phyloP scores from a whole-genome alignment of 2,113 vertebrate species.

The Falcunculus frontatus region DNA sequence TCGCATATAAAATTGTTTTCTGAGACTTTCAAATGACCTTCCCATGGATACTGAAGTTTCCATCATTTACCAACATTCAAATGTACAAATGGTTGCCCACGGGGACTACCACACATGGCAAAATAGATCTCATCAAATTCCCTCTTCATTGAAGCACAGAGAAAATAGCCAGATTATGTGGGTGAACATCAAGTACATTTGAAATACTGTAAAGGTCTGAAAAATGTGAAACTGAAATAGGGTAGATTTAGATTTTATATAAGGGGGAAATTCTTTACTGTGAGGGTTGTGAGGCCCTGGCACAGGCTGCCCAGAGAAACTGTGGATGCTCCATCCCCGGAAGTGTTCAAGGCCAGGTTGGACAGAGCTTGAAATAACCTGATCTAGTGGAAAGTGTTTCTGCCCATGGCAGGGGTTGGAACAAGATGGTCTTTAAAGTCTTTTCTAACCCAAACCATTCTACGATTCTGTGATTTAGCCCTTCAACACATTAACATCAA shows the following conservation, averaged over 20 bases:
- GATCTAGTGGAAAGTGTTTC: not conserved
- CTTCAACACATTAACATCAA: not conserved
- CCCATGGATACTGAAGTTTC: not conserved
- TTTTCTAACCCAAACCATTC: not conserved
- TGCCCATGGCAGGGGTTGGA: not conserved
- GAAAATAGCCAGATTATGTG: not conserved
- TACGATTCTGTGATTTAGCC: not conserved
- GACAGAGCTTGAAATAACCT: not conserved
- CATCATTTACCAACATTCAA: slow-evolving; percentile 34
- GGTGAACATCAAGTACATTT: not conserved
- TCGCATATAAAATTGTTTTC: slow-evolving; percentile 53
- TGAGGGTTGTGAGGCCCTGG: not conserved
- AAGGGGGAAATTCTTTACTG: not conserved
- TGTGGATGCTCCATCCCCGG: not conserved
- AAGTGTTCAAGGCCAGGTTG: not conserved
- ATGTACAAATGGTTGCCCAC: not conserved
- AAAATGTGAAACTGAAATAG: not conserved
- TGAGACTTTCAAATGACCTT: slow-evolving; percentile 33
- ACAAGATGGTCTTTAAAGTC: not conserved
- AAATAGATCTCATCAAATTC: not conserved
- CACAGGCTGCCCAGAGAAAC: not conserved
- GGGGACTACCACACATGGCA: not conserved
- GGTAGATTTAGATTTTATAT: not conserved
- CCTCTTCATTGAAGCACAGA: not conserved
- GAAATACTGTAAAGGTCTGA: not conserved